Percentiles rank a stretch among this genome's conserved stretches.
Evolutionary conservation across 2,113 vertebrate species (phyloP).

Genomic region (Gopherus evgoodei): DNA sequence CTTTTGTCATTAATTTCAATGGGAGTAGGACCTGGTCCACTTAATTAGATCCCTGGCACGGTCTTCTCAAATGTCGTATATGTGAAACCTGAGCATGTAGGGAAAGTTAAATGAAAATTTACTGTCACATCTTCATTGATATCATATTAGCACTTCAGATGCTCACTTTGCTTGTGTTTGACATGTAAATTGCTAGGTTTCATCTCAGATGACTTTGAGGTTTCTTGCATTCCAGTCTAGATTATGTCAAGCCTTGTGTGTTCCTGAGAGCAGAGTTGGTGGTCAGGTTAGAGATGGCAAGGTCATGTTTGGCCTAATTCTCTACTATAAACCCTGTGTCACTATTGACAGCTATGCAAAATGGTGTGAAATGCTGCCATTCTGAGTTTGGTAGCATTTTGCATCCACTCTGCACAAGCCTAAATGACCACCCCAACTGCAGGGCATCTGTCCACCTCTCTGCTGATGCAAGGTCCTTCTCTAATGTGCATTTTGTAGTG

Average conservation of each 20-base stretch:
- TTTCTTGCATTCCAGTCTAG: not conserved
- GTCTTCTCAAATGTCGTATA: slow-evolving; percentile 10
- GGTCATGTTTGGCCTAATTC: not conserved
- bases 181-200: not conserved
- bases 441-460: not conserved
- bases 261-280: not conserved
- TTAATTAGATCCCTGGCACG: slow-evolving; percentile 17
- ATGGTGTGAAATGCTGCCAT: not conserved
- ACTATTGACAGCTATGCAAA: not conserved
- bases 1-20: slow-evolving; percentile 21
- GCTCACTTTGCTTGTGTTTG: not conserved
- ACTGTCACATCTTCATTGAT: not conserved
- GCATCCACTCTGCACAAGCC: not conserved
- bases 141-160: too few relatives aligned
- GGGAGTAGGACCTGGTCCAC: slow-evolving; percentile 19
- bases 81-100: not conserved
- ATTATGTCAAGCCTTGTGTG: not conserved
- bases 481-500: not conserved
- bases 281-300: not conserved
- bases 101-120: not conserved
- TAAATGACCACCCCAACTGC: not conserved
- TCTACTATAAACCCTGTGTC: not conserved
- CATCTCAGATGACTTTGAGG: not conserved
- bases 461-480: not conserved
- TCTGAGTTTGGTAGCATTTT: not conserved